phyloP scores from a whole-genome alignment of 2,113 vertebrate genomes.

The Corydoras sp. region DNA sequence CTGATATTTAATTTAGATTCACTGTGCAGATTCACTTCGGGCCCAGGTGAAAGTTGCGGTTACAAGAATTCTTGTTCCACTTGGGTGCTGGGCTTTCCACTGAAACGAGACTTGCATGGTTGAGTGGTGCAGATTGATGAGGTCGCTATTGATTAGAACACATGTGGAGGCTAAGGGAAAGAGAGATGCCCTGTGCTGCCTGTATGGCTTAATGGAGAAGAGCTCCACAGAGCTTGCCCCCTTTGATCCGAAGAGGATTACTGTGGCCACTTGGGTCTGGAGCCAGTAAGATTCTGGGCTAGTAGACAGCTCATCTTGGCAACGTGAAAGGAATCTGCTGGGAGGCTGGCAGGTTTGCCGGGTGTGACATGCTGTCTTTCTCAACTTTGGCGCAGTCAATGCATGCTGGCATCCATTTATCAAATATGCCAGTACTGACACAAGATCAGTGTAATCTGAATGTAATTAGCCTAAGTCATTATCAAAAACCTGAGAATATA shows the following conservation, averaged over 20 bases:
- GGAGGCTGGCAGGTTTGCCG: background rate
- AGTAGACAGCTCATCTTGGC: background rate
- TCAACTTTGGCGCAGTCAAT: background rate
- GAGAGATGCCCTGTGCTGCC: background rate
- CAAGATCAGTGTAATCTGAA: no score
- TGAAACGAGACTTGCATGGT: background rate
- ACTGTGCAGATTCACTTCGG: background rate
- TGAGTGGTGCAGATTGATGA: conserved; percentile 1
- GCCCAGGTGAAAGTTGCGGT: background rate
- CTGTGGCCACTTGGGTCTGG: background rate
- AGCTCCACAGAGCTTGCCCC: background rate
- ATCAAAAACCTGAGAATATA: no score
- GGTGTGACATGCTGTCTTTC: background rate
- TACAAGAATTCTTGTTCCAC: background rate
- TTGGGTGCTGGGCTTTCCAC: background rate
- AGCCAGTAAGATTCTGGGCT: background rate
- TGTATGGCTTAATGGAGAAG: background rate
- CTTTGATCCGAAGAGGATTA: conserved; percentile 2
- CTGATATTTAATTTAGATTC: background rate
- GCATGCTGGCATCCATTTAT: no score
- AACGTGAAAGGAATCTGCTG: background rate
- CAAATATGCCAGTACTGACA: no score
- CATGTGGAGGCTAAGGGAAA: background rate
- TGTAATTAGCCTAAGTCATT: no score
- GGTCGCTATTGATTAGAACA: background rate